These are phyloP conservation scores for Mesopsocus fuscifrons DNA, from an alignment of 2,888 invertebrate genomes.

Conservation along the genomic window DNA sequence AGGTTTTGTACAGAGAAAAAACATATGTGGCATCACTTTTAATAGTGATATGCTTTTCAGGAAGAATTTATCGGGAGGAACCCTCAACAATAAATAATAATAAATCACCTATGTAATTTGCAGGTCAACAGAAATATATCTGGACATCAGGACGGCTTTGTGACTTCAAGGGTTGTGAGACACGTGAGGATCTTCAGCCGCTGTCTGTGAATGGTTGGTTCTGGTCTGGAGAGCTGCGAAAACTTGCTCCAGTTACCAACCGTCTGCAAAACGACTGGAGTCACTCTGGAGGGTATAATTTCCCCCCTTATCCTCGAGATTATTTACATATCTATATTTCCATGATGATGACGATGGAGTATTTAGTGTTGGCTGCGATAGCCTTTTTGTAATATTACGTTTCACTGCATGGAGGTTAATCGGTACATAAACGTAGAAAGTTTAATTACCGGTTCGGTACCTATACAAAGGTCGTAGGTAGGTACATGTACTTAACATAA, in stretches of 20 bases:
- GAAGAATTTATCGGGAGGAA: no score
- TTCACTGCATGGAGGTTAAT: no score
- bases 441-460: no score
- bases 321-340: not conserved
- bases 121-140: conserved; percentile 60
- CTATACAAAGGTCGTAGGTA: no score
- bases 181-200: conserved; percentile 66
- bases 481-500: no score
- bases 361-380: not conserved
- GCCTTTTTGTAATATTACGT: not conserved
- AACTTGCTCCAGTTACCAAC: conserved; percentile 64
- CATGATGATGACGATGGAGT: not conserved
- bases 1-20: no score
- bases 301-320: not conserved
- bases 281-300: conserved; percentile 47
- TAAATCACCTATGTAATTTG: no score
- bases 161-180: conserved; percentile 69
- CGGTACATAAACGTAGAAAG: no score
- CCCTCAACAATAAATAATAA: no score
- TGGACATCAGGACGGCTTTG: conserved; percentile 83
- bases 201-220: conserved; percentile 74
- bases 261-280: conserved; percentile 78
- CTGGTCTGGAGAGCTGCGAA: conserved; percentile 76
- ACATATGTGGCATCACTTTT: no score
- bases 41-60: no score